Evolutionary conservation across 2,797 vertebrate genomes (phyloP), one percentile per base, ranked within the genome.

Genomic region (Syndactyla subalaris): DNA sequence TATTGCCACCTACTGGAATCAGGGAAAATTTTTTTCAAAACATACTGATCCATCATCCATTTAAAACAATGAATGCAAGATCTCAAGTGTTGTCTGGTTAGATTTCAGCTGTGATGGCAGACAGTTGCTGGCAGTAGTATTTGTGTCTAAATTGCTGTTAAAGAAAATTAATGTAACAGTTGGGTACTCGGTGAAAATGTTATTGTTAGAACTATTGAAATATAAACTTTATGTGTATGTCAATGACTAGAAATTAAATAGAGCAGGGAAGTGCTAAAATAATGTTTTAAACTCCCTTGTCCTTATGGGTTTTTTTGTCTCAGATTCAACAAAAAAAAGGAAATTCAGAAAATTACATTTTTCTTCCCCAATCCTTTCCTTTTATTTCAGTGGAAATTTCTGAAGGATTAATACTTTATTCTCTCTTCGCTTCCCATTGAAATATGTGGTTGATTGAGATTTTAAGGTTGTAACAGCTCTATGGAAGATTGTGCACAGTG

Each of bases 1-100:
- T 89, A n/a, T 82, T 96, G 95, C 95, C 95, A 94, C 54, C 96
- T 95, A 70, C 95, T 93, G 95, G 93, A 74, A 68, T 55, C n/a
- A 62, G 36, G 43, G 39, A 38, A 75, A 92, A 93, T 29, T 92
- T 27, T 24, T n/a, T 79, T 73, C 75, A 23, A 80, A 85, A 81
- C 54, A 23, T 22, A 36, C 12, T 30, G 4, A 63, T 41, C 73
- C 6, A 3, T 79, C 19, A 17, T 65, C 29, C 55, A 1, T 86
- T 92, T 76, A 29, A 74, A 52, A 27, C 6, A 16, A 9, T 2
- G 8, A 86, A 39, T 1, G 0, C 57, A 49, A 67, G 27, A 46
- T 82, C 62, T 70, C 29, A 22, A 20, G 14, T 68, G 45, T 52
- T 67, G 12, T 65, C 38, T 71, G n/a, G 23, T 58, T 65, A 58